Conservation (phyloP, 1,140 invertebrate genomes). For the Schlechtendalia chinensis region DNA sequence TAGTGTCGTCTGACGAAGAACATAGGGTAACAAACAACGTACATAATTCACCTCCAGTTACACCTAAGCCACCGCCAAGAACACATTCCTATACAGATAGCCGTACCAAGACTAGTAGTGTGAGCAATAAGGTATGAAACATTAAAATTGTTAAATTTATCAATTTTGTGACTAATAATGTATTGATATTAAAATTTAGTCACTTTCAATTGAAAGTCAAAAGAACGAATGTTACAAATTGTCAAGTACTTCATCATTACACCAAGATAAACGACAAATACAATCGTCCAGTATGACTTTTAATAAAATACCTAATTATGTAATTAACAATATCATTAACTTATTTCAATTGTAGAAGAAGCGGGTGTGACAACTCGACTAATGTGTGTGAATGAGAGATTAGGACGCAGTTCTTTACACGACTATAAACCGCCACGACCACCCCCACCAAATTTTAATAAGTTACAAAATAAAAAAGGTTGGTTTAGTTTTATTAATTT, state of each 20-base stretch:
- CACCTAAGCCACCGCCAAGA: slow-evolving; percentile 50
- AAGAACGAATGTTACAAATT: slow-evolving; percentile 26
- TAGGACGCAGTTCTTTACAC: slow-evolving; percentile 43
- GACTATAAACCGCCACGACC: slow-evolving; percentile 51
- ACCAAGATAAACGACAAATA: slow-evolving; percentile 19
- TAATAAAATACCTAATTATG: background rate
- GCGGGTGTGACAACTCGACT: slow-evolving; percentile 9
- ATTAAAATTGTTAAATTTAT: background rate
- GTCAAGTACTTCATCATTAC: slow-evolving; percentile 29
- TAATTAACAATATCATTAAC: background rate
- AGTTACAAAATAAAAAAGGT: slow-evolving; percentile 51
- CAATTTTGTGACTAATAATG: background rate
- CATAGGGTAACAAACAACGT: slow-evolving; percentile 31
- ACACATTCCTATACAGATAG: slow-evolving; percentile 51
- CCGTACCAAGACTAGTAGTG: slow-evolving; percentile 50
- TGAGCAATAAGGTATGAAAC: slow-evolving; percentile 46
- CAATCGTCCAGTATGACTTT: slow-evolving; percentile 9
- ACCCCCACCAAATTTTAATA: slow-evolving; percentile 50
- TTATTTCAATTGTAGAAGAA: slow-evolving; percentile 32
- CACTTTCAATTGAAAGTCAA: slow-evolving; percentile 36
- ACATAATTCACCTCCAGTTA: slow-evolving; percentile 52
- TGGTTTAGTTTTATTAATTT: background rate
- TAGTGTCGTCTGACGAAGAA: slow-evolving; percentile 53
- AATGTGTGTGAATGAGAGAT: slow-evolving; percentile 40
- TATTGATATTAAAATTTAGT: slow-evolving; percentile 12